Evolutionary conservation across 2,888 invertebrate genomes (phyloP), one percentile per base, ranked within the genome.

Genomic region (Osmoderma eremita): DNA sequence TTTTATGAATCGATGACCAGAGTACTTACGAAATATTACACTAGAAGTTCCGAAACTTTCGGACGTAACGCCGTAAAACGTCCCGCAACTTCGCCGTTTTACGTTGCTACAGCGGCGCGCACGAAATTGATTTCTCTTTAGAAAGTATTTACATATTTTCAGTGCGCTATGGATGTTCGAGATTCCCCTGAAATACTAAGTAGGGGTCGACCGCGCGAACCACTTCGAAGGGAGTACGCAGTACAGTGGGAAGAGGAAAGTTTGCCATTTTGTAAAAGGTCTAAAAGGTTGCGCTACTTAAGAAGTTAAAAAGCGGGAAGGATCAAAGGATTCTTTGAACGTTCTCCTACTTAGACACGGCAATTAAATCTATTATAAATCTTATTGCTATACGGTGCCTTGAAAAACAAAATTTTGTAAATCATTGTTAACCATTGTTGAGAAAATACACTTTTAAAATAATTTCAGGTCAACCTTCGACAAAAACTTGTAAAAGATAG

Each of bases 101-200:
- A 20, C 20, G 48, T 61, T 61, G 10, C 30, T 48, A 1, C 41
- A n/a, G 30, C 30, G 50, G 30, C 18, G n/a, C 41, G 63, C 50
- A 41, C 51, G 41, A 63, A 67, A 67, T 67, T 67, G 67, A 67
- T 67, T 67, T 67, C 67, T 53, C 63, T 67, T 67, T 49, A 61
- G 65, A 61, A 65, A 67, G 63, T 63, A 67, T 63, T 67, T 67
- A 66, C 65, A 66, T 67, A 67, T 58, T 63, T 63, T 56, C 53
- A 42, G 22, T 51, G 45, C 48, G 54, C 56, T 67, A 67, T 67
- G 63, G 54, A 63, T 54, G 67, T 54, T 67, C 56, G 20, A 36
- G 53, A 63, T 54, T 53, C 67, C 58, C 65, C 63, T 67, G 63
- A 63, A 67, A 63, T 67, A 67, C 63, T 63, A 67, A 63, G 36